phyloP scores from a whole-genome alignment of 2,797 vertebrate species.

The Phoebastria nigripes region DNA sequence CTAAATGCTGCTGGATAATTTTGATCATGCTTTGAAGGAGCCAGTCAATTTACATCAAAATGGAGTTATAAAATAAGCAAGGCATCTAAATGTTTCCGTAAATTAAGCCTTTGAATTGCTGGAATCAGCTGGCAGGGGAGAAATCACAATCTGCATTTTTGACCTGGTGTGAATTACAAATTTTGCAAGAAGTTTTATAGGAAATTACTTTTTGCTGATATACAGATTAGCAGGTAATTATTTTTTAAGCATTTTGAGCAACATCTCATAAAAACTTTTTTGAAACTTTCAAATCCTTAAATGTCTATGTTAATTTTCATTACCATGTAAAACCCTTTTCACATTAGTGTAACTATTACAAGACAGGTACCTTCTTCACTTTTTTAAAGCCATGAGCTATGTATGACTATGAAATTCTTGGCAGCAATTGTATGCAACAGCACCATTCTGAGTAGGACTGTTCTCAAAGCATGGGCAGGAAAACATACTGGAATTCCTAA shows the following conservation, averaged over 20 bases:
- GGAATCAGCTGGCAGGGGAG: not conserved
- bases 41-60: not conserved
- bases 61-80: not conserved
- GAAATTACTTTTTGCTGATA: not conserved
- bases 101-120: not conserved
- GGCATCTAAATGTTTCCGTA: not conserved
- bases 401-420: not conserved
- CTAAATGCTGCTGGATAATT: not conserved
- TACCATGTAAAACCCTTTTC: not conserved
- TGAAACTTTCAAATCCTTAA: not conserved
- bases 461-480: not conserved
- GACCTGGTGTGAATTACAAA: not conserved
- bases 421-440: not conserved
- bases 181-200: not conserved
- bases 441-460: not conserved
- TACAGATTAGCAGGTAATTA: not conserved
- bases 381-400: not conserved
- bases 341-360: not conserved
- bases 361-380: not conserved
- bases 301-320: not conserved
- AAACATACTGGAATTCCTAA: not conserved
- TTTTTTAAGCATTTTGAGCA: not conserved
- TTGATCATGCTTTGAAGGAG: not conserved
- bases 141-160: not conserved
- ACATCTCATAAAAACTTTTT: not conserved